Conservation (phyloP, 2,113 vertebrate species). For the Butorides virescens region DNA sequence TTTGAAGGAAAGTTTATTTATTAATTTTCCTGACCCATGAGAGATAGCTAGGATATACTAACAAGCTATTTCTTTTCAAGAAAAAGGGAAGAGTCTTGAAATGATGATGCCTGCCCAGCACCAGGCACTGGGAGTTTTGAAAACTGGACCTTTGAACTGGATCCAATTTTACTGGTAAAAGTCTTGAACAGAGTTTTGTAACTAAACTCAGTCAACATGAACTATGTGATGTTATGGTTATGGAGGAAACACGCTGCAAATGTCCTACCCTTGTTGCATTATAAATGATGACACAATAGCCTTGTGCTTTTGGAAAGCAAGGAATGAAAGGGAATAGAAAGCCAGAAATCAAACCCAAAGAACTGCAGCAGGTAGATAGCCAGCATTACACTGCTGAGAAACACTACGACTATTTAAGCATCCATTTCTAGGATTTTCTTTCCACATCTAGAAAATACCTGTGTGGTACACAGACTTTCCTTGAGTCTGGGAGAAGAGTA, state of each 20-base stretch:
- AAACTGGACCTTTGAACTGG: neutral
- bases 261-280: neutral
- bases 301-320: neutral
- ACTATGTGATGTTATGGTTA: neutral
- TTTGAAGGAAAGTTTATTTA: neutral
- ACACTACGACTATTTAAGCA: neutral
- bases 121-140: neutral
- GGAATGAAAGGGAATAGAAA: neutral
- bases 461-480: neutral
- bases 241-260: neutral
- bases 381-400: neutral
- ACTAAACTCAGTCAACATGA: neutral
- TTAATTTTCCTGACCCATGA: neutral
- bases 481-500: neutral
- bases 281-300: neutral
- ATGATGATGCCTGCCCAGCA: rapidly evolving
- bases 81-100: neutral
- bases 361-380: neutral
- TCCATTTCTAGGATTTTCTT: neutral
- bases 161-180: neutral
- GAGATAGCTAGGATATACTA: neutral
- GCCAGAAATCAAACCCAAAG: neutral
- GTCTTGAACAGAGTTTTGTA: neutral
- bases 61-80: neutral
- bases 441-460: neutral